These are phyloP conservation scores for Caerostris extrusa DNA, from an alignment of 1,140 invertebrate genomes.

Conservation along the genomic window DNA sequence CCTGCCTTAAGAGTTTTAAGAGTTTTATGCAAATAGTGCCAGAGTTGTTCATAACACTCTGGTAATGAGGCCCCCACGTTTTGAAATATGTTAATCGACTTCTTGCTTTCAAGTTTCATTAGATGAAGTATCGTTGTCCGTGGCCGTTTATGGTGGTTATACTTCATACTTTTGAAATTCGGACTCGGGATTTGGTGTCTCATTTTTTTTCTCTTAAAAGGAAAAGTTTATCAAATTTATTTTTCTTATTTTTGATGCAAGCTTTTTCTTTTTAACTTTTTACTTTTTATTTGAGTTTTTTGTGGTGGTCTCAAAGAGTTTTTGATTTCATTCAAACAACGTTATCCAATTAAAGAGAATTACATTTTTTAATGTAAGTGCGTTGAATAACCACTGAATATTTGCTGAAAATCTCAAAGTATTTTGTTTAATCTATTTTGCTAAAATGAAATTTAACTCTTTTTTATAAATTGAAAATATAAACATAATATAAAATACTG, in stretches of 20 bases:
- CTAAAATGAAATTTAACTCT: too few species aligned
- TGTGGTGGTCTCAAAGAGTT: too few species aligned
- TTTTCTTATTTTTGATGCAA: background rate
- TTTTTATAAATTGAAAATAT: too few species aligned
- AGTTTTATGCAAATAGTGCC: conserved; percentile 60
- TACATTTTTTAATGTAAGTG: too few species aligned
- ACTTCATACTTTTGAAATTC: background rate
- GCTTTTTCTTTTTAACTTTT: too few species aligned
- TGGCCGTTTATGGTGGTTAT: background rate
- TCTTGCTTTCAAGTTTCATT: conserved; percentile 45
- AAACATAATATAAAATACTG: too few species aligned
- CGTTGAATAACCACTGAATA: too few species aligned
- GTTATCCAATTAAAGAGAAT: too few species aligned
- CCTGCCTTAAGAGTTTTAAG: conserved; percentile 47
- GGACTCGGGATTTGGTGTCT: background rate
- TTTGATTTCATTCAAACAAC: too few species aligned
- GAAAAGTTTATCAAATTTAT: conserved; percentile 2
- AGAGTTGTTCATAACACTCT: background rate
- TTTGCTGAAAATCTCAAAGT: too few species aligned
- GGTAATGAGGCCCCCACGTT: conserved; percentile 20
- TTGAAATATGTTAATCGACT: conserved; percentile 61
- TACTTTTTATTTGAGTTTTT: too few species aligned
- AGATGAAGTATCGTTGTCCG: background rate
- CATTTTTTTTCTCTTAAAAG: conserved; percentile 3
- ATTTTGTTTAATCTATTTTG: too few species aligned